Evolutionary conservation across 2,113 vertebrate species (phyloP).

Genomic region (Polypterus bichir): DNA sequence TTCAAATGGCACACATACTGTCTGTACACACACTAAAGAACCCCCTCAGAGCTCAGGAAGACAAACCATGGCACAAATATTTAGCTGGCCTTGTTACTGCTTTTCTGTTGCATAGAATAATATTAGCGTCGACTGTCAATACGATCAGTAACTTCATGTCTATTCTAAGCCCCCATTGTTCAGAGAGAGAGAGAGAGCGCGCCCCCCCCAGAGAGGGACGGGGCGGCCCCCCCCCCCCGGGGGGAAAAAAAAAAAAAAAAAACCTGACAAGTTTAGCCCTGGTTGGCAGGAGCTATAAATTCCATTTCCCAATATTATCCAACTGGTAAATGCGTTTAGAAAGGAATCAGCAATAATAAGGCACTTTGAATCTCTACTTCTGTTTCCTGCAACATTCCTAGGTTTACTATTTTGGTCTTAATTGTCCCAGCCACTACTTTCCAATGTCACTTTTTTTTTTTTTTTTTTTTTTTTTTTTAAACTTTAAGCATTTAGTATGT

Average conservation of each 20-base stretch:
- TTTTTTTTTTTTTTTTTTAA: slow-evolving; percentile 22
- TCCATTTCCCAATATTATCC: too few species aligned
- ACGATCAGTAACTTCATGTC: slow-evolving; percentile 26
- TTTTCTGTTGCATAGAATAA: slow-evolving; percentile 67
- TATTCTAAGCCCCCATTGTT: slow-evolving; percentile 24
- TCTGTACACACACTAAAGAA: too few species aligned
- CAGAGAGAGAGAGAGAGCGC: slow-evolving; percentile 11
- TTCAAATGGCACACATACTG: slow-evolving; percentile 19
- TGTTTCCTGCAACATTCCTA: slow-evolving; percentile 20
- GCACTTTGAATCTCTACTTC: slow-evolving; percentile 38
- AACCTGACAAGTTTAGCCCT: neutral
- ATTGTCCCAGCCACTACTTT: slow-evolving; percentile 39
- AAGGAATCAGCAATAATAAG: slow-evolving; percentile 37
- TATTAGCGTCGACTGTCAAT: slow-evolving; percentile 30
- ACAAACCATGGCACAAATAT: slow-evolving; percentile 61
- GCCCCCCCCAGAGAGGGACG: slow-evolving; percentile 21
- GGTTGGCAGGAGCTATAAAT: slow-evolving; percentile 31
- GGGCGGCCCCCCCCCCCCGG: too few species aligned
- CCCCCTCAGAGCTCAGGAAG: slow-evolving; percentile 41
- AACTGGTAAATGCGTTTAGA: too few species aligned
- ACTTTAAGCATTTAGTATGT: slow-evolving; percentile 34
- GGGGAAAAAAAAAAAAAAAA: too few species aligned
- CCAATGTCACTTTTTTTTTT: slow-evolving; percentile 38
- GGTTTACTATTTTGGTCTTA: slow-evolving; percentile 36
- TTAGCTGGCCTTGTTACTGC: slow-evolving; percentile 60